Evolutionary conservation across 2,888 invertebrate species (phyloP), one percentile per base, ranked within the genome.

Genomic region (Siphlonurus alternatus): DNA sequence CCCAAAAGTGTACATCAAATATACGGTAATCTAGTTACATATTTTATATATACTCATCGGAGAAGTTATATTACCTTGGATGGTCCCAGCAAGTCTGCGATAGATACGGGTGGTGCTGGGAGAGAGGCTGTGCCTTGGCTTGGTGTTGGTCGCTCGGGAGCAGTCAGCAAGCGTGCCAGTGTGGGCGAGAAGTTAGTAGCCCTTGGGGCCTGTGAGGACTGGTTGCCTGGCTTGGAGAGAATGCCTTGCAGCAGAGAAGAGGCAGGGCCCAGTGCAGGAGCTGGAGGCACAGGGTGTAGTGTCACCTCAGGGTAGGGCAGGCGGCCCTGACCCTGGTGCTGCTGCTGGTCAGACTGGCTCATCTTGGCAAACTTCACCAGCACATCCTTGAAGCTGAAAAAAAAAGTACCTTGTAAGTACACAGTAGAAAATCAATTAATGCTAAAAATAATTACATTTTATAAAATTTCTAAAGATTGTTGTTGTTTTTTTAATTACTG

Each of bases 221-320:
- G 60, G 25, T 62, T 64, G 25, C 60, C 67, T 25, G 69, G 65
- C 61, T 88, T 88, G 1, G 88, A 88, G 64, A 89, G 77, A 70
- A 88, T 88, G 54, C 88, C 88, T 71, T 89, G 89, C 2, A 89
- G 79, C 62, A 89, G 75, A 0, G 88, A 88, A 66, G 82, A 82
- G 69, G 82, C 81, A 15, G 65, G 59, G 51, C 51, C 64, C 61
- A 60, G 61, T 7, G 64, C 53, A 5, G 59, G 25, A 1, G 59
- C 22, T 2, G 64, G 59, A 10, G 64, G 64, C 24, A 89, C 88
- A 0, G 89, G 88, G 71, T 88, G 83, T 22, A 89, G 78, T 1
- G 88, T 89, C 61, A 89, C 88, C 75, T 89, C 89, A 0, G 88
- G 88, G 76, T 88, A 88, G 62, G 83, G 85, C 61, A 83, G 85